phyloP scores from a whole-genome alignment of 2,113 vertebrate species.

The Piaya cayana region DNA sequence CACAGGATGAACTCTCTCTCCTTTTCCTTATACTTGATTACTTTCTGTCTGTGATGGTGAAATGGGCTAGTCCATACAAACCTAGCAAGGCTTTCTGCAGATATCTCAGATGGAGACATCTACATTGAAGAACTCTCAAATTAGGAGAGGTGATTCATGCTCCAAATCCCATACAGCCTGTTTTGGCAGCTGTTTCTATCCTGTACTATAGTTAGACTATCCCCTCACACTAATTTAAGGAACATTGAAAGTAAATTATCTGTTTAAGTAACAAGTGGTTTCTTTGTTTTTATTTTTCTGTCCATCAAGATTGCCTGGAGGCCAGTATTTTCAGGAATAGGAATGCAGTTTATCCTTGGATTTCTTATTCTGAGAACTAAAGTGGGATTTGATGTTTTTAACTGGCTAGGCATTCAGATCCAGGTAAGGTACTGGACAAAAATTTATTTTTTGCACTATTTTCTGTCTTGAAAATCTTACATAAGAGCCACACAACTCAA shows the following conservation, averaged over 20 bases:
- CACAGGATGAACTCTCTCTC: neutral
- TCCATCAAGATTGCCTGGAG: constrained; percentile 80
- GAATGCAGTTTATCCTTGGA: constrained; percentile 85
- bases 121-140: neutral
- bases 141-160: neutral
- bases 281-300: neutral
- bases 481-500: neutral
- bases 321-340: constrained; percentile 82
- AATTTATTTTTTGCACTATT: neutral
- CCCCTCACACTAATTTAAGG: neutral
- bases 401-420: constrained; percentile 82
- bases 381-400: constrained; percentile 75
- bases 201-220: neutral
- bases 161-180: neutral
- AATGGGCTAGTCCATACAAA: neutral
- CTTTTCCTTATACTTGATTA: neutral
- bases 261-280: neutral
- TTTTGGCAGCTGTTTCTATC: neutral
- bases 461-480: neutral
- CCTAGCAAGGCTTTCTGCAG: neutral
- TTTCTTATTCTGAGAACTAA: constrained; percentile 83
- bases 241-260: neutral
- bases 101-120: neutral
- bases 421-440: constrained; percentile 73
- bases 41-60: neutral